Percentiles rank a stretch among this genome's conserved stretches.
Conservation (phyloP, 2,797 vertebrate species). For the Pangasius mekongensis region DNA sequence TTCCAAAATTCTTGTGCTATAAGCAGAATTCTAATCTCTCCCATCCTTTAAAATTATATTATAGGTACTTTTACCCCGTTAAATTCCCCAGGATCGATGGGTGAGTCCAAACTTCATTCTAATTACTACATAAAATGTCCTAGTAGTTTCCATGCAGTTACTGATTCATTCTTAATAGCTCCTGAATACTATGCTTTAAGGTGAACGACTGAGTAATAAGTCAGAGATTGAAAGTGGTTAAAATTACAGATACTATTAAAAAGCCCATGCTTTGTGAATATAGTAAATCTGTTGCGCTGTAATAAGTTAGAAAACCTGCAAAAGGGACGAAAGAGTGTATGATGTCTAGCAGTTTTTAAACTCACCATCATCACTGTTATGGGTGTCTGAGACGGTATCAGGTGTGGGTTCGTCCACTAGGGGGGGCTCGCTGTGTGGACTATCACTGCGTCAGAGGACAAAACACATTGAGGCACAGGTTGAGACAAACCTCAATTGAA, state of each 20-base stretch:
- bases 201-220: background rate
- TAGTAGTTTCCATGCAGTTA: too few relatives aligned
- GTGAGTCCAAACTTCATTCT: background rate
- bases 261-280: background rate
- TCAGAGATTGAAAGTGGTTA: background rate
- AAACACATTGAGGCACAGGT: slow-evolving; percentile 1
- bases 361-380: slow-evolving; percentile 92
- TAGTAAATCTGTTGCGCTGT: background rate
- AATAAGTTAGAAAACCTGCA: background rate
- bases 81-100: background rate
- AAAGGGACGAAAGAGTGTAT: background rate
- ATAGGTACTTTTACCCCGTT: background rate
- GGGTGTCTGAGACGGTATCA: slow-evolving; percentile 82
- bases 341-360: background rate
- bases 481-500: background rate
- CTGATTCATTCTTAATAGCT: background rate
- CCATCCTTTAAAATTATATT: background rate
- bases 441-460: slow-evolving; percentile 79
- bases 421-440: slow-evolving; percentile 89
- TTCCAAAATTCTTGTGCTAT: too few relatives aligned
- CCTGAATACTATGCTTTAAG: background rate
- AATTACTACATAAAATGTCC: background rate
- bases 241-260: background rate
- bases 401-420: slow-evolving; percentile 86
- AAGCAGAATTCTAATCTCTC: background rate